Base-by-base conservation (phyloP, 2,113 vertebrate genomes). In the Varanus komodoensis region DNA sequence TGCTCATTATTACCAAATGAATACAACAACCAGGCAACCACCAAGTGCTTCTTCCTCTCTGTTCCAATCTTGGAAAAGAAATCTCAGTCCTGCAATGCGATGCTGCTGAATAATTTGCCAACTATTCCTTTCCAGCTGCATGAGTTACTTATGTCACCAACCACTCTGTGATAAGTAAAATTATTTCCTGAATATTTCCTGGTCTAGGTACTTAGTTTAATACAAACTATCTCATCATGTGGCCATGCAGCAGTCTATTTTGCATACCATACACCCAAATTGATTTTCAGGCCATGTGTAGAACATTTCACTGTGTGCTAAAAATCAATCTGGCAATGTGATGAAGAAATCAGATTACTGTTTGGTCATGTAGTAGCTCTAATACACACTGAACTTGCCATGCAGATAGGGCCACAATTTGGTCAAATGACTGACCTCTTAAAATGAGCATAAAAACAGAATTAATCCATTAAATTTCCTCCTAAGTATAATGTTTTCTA, bases 251-350 rank as follows among this genome's bases (percentile, higher is more conserved):
- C 67, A 73, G 87, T 14, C 78, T 81, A 29, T 82, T 81, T 82
- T 82, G 50, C 38, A 71, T 48, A 50, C 32, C 67, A 38, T 71
- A 81, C 23, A 88, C 71, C 77, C 67, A 88, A 67, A 88, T 71
- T 71, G 78, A 82, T 82, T 88, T 88, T 88, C 67, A 69, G 50
- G 19, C 77, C 78, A 71, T 69, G 87, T 34, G 67, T 71, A 88
- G 27, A 67, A 52, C 48, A 71, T 23, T 88, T 81, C 87, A 50
- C 34, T 81, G 87, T 88, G 67, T 81, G 64, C 64, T 81, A 50
- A 88, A 88, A 81, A 82, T 88, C 87, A 54, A 82, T 88, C 78
- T 88, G 78, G 78, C 78, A 88, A 71, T 79, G 74, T 67, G 57
- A 64, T 12, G 14, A 23, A 81, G 68, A n/a, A 73, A 71, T 88